Evolutionary conservation across 2,113 vertebrate species (phyloP).

Genomic region (Rhea pennata): DNA sequence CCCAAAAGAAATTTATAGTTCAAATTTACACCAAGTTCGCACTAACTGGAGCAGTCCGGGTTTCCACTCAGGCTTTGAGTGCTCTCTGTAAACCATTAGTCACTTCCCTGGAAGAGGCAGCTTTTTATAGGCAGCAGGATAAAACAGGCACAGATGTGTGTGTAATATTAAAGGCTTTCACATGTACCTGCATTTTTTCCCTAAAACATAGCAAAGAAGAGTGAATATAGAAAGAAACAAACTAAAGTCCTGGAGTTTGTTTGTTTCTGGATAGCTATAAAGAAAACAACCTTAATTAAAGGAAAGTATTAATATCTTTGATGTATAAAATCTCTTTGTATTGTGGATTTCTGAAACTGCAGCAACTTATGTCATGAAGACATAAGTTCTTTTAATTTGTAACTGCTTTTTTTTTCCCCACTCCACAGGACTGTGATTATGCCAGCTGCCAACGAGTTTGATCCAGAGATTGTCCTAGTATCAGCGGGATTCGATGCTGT

Average conservation of each 20-base stretch:
- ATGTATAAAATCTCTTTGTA: neutral
- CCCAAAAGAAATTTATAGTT: slow-evolving; percentile 83
- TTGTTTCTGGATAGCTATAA: neutral
- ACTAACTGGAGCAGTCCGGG: slow-evolving; percentile 76
- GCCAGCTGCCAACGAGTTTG: slow-evolving; percentile 83
- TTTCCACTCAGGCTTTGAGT: slow-evolving; percentile 74
- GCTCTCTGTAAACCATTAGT: slow-evolving; percentile 81
- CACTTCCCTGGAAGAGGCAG: slow-evolving; percentile 78
- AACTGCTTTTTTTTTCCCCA: slow-evolving; percentile 44
- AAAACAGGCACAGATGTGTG: slow-evolving; percentile 79
- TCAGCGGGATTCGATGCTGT: slow-evolving; percentile 86
- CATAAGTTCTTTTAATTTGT: slow-evolving; percentile 12
- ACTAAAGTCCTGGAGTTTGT: neutral
- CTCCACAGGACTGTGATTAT: slow-evolving; percentile 80
- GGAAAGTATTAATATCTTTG: slow-evolving; percentile 19
- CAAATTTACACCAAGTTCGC: slow-evolving; percentile 82
- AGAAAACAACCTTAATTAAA: neutral
- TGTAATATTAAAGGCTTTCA: slow-evolving; percentile 63
- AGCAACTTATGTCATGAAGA: neutral
- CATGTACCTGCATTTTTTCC: slow-evolving; percentile 69
- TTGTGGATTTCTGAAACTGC: slow-evolving; percentile 9
- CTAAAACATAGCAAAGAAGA: neutral
- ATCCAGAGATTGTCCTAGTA: slow-evolving; percentile 84
- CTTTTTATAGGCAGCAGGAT: slow-evolving; percentile 73
- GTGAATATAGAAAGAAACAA: slow-evolving; percentile 1